These are phyloP conservation scores for Sylvilagus floridanus DNA, from an alignment of 2,797 vertebrate genomes.

Conservation along the genomic window DNA sequence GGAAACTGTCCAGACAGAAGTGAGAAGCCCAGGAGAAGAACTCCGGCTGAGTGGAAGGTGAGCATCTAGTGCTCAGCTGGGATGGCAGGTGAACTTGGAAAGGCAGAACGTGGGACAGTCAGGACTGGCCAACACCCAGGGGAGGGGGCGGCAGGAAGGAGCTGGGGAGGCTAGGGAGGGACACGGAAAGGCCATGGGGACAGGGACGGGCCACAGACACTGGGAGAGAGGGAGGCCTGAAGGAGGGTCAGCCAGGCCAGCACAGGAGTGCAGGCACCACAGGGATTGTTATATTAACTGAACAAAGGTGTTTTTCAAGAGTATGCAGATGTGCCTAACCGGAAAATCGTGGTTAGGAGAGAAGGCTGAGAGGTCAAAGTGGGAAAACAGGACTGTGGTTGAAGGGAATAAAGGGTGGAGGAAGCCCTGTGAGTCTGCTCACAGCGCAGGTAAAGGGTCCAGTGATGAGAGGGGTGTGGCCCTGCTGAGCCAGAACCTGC, in stretches of 20 bases:
- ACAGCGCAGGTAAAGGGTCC: accelerated
- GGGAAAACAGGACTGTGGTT: not conserved
- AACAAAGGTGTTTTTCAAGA: not conserved
- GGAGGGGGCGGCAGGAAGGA: not conserved
- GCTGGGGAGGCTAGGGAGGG: not conserved
- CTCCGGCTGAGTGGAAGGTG: not conserved
- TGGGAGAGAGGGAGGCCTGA: not conserved
- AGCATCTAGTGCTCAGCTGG: too few species aligned
- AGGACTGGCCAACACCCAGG: too few species aligned
- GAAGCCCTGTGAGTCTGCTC: not conserved
- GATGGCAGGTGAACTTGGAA: too few species aligned
- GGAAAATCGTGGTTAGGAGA: not conserved
- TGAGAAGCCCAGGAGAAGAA: not conserved
- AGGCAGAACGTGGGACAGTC: too few species aligned
- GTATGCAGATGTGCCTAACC: not conserved
- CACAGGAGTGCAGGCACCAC: not conserved
- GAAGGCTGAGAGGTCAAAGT: too few species aligned
- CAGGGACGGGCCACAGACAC: not conserved
- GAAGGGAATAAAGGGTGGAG: not conserved
- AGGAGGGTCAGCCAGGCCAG: not conserved
- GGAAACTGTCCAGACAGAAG: not conserved
- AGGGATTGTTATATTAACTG: not conserved
- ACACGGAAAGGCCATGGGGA: not conserved
- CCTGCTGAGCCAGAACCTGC: not conserved
- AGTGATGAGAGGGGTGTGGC: not conserved